phyloP scores from a whole-genome alignment of 1,140 invertebrate species.

The Archegozetes longisetosus region DNA sequence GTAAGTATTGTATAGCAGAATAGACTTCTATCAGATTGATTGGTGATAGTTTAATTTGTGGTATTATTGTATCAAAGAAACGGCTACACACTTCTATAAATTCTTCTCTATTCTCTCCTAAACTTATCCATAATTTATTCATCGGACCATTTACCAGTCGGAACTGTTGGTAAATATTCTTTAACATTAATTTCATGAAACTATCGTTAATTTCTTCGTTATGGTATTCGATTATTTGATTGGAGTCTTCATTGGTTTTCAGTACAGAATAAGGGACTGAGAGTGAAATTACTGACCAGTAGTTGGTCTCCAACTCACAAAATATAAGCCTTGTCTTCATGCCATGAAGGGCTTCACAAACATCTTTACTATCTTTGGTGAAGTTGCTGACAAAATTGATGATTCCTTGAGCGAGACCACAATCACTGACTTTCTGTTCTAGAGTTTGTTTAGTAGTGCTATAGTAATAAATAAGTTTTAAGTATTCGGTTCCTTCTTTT shows the following conservation, averaged over 20 bases:
- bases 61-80: conserved; percentile 11
- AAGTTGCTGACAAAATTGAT: conserved; percentile 15
- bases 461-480: conserved; percentile 15
- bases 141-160: conserved; percentile 12
- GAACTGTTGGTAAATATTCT: conserved; percentile 14
- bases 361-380: conserved; percentile 5
- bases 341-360: conserved; percentile 12
- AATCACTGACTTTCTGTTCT: conserved; percentile 1
- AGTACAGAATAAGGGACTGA: conserved; percentile 7
- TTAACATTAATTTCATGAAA: conserved; percentile 11
- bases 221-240: conserved; percentile 9
- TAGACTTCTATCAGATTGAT: conserved; percentile 15
- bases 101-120: neutral
- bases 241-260: conserved; percentile 2
- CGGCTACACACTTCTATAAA: neutral
- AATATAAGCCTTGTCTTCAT: conserved; percentile 8
- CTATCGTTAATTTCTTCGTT: conserved; percentile 12
- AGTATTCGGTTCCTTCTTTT: conserved; percentile 13
- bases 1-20: conserved; percentile 14
- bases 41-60: conserved; percentile 5
- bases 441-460: neutral
- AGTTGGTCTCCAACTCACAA: conserved; percentile 6
- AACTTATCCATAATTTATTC: neutral
- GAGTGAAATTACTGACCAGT: conserved; percentile 10
- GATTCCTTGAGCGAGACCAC: conserved; percentile 14